Evolutionary conservation across 2,888 invertebrate genomes (phyloP), one percentile per base, ranked within the genome.

Genomic region (Folsomia candida): DNA sequence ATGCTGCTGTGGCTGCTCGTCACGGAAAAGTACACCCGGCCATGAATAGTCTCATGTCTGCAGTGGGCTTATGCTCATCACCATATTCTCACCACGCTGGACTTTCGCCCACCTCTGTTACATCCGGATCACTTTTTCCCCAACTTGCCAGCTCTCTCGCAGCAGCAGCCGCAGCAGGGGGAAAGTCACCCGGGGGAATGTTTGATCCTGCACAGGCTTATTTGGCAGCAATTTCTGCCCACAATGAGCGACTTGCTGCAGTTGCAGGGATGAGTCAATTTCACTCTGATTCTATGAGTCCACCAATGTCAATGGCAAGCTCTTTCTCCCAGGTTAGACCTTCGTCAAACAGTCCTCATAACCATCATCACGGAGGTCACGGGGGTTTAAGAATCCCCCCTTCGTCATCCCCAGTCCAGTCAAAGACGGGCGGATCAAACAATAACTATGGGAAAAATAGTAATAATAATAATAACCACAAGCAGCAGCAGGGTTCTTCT

Each of bases 1-100:
- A 83, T 72, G 81, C 83, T 0, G 82, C 83, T 2, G 82, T 81
- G 18, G 80, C 81, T 54, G 78, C 82, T 22, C 78, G 82, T 24
- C 82, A 82, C 70, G 71, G 75, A 27, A 77, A 77, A 73, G 66
- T 73, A 51, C 72, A 73, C 58, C 70, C 68, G 37, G n/a, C n/a
- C n/a, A 76, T 76, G 73, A 74, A 76, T 66, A 69, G 71, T 69
- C 69, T 76, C 61, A 65, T 77, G 67, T 75, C 72, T 61, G 73
- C 71, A 24, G 72, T 54, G 6, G 54, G 54, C 4, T 58, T 77
- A 59, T 69, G 74, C 68, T 58, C 76, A 69, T 68, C 72, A 68
- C 66, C 73, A 51, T 6, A 37, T 3, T n/a, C 61, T 58, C 57
- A 51, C 67, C 28, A 54, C 37, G 25, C 54, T 51, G 51, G 59